Percentiles rank a stretch among this genome's conserved stretches.
Conservation (phyloP, 92 coral and sea anemone species). For the Micromussa lordhowensis region DNA sequence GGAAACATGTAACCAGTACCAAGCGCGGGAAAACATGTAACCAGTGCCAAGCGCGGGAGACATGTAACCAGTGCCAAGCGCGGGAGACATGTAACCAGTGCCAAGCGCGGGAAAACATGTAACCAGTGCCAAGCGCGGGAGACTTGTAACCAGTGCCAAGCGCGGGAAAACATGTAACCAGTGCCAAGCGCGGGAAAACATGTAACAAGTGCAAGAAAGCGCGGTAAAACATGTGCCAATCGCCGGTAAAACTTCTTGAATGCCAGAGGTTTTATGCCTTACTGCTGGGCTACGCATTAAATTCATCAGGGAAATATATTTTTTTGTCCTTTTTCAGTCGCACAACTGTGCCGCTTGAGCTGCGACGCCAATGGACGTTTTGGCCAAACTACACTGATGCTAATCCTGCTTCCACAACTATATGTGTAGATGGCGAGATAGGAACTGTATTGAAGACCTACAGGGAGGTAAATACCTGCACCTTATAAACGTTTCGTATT, state of each 20-base stretch:
- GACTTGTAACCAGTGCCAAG: neutral
- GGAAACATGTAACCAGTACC: too few species aligned
- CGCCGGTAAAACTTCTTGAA: too few species aligned
- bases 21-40: neutral
- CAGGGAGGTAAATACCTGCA: constrained; percentile 73
- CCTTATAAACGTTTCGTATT: too few species aligned
- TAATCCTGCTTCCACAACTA: constrained; percentile 66
- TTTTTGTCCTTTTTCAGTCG: constrained; percentile 57
- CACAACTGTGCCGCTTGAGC: constrained; percentile 80
- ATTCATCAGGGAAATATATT: neutral
- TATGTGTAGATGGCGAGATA: constrained; percentile 92
- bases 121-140: neutral
- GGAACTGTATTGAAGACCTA: constrained; percentile 92
- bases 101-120: neutral
- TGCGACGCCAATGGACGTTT: constrained; percentile 82
- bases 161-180: neutral
- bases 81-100: neutral
- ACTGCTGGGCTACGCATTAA: neutral
- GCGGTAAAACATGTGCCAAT: too few species aligned
- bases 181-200: neutral
- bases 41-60: neutral
- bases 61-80: too few species aligned
- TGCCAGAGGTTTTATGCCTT: neutral
- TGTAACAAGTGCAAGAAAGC: too few species aligned
- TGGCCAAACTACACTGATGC: constrained; percentile 69